Conservation (phyloP, 2,888 invertebrate species). For the Drosophila neotestacea region DNA sequence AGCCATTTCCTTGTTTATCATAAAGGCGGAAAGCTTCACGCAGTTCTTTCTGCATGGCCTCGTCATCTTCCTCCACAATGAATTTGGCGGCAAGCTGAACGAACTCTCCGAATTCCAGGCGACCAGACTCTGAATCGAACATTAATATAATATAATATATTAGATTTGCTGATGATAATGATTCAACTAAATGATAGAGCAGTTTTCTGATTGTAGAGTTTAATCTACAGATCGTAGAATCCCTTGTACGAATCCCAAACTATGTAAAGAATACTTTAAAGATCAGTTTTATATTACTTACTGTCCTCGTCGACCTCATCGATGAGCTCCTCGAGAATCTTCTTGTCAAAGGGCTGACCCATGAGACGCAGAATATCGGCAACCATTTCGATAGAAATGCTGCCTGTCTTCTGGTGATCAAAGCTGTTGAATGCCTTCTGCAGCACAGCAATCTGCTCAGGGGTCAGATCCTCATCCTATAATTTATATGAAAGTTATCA, state of each 20-base stretch:
- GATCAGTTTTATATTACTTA: constrained; percentile 86
- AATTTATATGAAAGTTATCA: neutral
- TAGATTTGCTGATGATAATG: neutral
- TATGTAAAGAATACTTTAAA: neutral
- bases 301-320: constrained; percentile 99
- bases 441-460: constrained; percentile 96
- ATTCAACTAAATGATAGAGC: too few relatives aligned
- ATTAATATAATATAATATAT: neutral
- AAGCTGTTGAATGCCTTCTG: constrained; percentile 98
- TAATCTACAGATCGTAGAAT: neutral
- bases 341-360: constrained; percentile 98
- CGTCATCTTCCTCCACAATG: constrained; percentile 98
- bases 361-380: constrained; percentile 97
- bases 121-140: constrained; percentile 92
- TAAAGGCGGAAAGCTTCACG: constrained; percentile 99
- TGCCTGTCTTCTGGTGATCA: constrained; percentile 97
- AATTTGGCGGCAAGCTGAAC: constrained; percentile 98
- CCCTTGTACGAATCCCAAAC: neutral
- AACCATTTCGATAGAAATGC: constrained; percentile 97
- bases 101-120: constrained; percentile 98
- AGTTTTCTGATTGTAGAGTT: too few relatives aligned
- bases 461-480: constrained; percentile 94
- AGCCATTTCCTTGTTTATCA: constrained; percentile 98
- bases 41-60: constrained; percentile 98
- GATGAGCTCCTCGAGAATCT: constrained; percentile 97